Percentiles rank a stretch among this genome's conserved stretches.
These are phyloP conservation scores for Borostomias antarcticus DNA, from an alignment of 2,797 vertebrate genomes.

Conservation along the genomic window DNA sequence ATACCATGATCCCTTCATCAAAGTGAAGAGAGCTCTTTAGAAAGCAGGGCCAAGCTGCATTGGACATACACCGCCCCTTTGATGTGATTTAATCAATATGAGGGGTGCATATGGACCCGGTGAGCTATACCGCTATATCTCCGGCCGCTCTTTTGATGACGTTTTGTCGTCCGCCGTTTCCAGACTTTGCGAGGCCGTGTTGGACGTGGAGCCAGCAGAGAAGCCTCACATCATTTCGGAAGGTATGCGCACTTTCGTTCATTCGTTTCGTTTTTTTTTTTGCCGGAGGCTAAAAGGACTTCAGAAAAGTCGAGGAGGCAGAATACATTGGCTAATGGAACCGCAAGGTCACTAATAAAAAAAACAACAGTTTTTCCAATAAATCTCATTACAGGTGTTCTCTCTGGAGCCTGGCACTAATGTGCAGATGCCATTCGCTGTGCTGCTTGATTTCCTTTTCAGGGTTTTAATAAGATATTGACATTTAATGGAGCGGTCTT, in stretches of 20 bases:
- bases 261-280: too few species aligned
- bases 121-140: conserved; percentile 66
- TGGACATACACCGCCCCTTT: conserved; percentile 77
- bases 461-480: conserved; percentile 73
- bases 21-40: conserved; percentile 81
- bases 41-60: conserved; percentile 78
- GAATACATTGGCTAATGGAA: conserved; percentile 75
- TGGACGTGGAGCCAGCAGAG: conserved; percentile 43
- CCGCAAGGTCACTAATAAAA: conserved; percentile 75
- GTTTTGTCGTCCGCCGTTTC: conserved; percentile 71
- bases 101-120: conserved; percentile 70
- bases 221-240: conserved; percentile 61
- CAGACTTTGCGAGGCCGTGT: conserved; percentile 58
- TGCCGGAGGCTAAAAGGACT: conserved; percentile 40
- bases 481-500: conserved; percentile 72
- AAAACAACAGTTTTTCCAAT: conserved; percentile 61
- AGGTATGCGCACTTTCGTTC: conserved; percentile 22
- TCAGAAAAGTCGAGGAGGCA: conserved; percentile 60
- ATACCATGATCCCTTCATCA: conserved; percentile 83
- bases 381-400: conserved; percentile 74
- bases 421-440: conserved; percentile 70
- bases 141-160: conserved; percentile 76
- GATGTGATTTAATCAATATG: conserved; percentile 85
- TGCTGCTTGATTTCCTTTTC: conserved; percentile 69
- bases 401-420: conserved; percentile 75